Evolutionary conservation across 2,113 vertebrate genomes (phyloP).

Genomic region (Struthidea cinerea): DNA sequence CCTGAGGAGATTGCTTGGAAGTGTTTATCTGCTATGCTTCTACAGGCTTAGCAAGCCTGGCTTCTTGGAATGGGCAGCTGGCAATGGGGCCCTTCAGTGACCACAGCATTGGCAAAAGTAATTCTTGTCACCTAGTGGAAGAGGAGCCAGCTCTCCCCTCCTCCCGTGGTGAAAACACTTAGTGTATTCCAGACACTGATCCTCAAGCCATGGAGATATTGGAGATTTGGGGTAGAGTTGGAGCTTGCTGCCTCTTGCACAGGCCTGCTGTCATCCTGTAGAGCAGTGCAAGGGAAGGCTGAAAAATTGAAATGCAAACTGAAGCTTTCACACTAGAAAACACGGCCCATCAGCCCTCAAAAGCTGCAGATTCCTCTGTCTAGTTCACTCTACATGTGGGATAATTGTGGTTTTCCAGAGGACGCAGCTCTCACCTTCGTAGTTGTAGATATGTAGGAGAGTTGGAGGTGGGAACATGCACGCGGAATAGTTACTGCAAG

Average conservation of each 20-base stretch:
- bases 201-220: accelerated
- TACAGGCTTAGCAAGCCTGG: neutral
- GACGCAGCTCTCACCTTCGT: neutral
- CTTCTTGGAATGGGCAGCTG: neutral
- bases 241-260: neutral
- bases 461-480: neutral
- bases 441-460: neutral
- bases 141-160: neutral
- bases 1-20: neutral
- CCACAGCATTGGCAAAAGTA: neutral
- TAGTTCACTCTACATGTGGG: accelerated
- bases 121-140: neutral
- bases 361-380: neutral
- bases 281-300: neutral
- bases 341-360: neutral
- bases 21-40: neutral
- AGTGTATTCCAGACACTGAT: neutral
- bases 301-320: neutral
- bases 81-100: neutral
- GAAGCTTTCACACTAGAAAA: neutral
- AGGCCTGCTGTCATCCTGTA: neutral
- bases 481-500: neutral
- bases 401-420: neutral
- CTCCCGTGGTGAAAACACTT: neutral
- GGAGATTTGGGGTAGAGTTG: neutral